phyloP scores from a whole-genome alignment of 2,888 invertebrate species.

The Archips xylosteana region DNA sequence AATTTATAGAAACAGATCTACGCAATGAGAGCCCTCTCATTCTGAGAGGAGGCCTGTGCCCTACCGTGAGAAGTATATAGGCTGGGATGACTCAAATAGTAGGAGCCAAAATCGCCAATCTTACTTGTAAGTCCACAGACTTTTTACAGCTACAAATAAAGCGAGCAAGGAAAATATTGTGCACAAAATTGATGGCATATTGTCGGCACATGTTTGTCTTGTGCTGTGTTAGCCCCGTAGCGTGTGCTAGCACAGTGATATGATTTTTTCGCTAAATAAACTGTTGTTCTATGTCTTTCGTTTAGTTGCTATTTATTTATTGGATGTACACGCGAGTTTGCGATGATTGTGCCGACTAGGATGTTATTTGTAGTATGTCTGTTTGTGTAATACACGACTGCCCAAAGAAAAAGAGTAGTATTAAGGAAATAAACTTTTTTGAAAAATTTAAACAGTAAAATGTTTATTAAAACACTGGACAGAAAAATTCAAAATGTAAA shows the following conservation, averaged over 20 bases:
- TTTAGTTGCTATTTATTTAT: neutral
- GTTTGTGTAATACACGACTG: neutral
- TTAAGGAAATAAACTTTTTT: too few relatives aligned
- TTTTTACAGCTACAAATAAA: constrained; percentile 20
- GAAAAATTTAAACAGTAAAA: too few relatives aligned
- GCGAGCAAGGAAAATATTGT: constrained; percentile 32
- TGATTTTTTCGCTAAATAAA: constrained; percentile 32
- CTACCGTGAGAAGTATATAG: too few relatives aligned
- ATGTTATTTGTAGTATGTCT: neutral
- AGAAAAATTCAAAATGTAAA: too few relatives aligned
- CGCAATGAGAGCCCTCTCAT: too few relatives aligned
- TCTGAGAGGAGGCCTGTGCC: too few relatives aligned
- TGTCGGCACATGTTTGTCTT: constrained; percentile 39
- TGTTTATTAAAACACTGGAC: too few relatives aligned
- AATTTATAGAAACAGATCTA: too few relatives aligned
- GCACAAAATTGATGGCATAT: constrained; percentile 40
- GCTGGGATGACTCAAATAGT: too few relatives aligned
- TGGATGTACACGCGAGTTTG: neutral
- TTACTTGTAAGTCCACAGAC: neutral
- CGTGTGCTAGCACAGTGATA: constrained; percentile 18
- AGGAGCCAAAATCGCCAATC: constrained; percentile 12
- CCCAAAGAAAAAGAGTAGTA: too few relatives aligned
- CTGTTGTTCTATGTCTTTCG: constrained; percentile 17
- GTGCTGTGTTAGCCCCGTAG: neutral
- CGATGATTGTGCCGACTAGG: neutral